Percentiles rank a stretch among this genome's conserved stretches.
Evolutionary conservation across 2,888 invertebrate species (phyloP).

Genomic region (Thalpophila matura): DNA sequence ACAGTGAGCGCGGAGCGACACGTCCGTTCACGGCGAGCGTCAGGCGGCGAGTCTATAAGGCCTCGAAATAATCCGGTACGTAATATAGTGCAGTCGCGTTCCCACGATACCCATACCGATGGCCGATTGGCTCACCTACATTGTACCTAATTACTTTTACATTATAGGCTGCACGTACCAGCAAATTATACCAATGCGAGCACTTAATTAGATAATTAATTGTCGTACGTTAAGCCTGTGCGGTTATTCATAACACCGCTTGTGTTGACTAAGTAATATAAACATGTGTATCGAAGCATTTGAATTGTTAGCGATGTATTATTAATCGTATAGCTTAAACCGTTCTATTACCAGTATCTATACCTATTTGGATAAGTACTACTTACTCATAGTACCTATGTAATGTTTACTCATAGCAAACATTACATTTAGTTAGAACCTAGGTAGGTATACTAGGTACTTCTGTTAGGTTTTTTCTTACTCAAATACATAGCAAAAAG

Average conservation of each 20-base stretch:
- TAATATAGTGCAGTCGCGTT: slow-evolving; percentile 65
- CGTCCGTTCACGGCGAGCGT: too few species aligned
- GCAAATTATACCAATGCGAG: slow-evolving; percentile 48
- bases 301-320: background rate
- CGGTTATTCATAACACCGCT: slow-evolving; percentile 44
- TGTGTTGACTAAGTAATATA: slow-evolving; percentile 27
- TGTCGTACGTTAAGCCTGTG: slow-evolving; percentile 22
- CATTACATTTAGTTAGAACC: too few species aligned
- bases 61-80: slow-evolving; percentile 66
- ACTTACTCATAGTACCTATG: too few species aligned
- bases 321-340: background rate
- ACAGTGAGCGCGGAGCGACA: too few species aligned
- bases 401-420: too few species aligned
- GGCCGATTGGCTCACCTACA: slow-evolving; percentile 64
- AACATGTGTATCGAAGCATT: slow-evolving; percentile 33
- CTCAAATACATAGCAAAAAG: too few species aligned
- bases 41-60: too few species aligned
- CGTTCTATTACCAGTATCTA: too few species aligned
- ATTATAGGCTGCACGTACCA: slow-evolving; percentile 30
- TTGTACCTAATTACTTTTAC: slow-evolving; percentile 66
- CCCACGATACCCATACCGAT: slow-evolving; percentile 74
- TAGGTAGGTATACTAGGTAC: too few species aligned
- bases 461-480: too few species aligned
- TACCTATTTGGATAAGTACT: too few species aligned
- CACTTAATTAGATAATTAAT: slow-evolving; percentile 48